These are phyloP conservation scores for Pteromalus puparum DNA, from an alignment of 1,140 invertebrate species.

Conservation along the genomic window DNA sequence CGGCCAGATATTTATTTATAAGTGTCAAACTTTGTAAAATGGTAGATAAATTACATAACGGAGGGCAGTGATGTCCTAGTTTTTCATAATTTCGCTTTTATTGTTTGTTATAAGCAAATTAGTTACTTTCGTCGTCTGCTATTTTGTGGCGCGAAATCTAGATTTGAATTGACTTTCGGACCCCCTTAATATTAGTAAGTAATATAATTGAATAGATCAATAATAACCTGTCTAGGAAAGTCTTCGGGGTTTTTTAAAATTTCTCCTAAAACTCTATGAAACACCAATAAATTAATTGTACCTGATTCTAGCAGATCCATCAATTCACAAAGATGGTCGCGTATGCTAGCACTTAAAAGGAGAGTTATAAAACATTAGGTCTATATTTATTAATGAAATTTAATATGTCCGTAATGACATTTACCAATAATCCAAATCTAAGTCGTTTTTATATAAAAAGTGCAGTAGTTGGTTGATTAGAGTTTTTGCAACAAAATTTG, in stretches of 20 bases:
- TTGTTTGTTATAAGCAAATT: too few relatives aligned
- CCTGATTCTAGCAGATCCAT: constrained; percentile 77
- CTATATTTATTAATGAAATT: not conserved
- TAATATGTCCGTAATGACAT: not conserved
- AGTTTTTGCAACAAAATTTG: constrained; percentile 80
- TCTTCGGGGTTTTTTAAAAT: constrained; percentile 73
- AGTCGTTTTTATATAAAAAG: constrained; percentile 79
- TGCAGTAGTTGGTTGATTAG: constrained; percentile 81
- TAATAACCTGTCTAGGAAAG: constrained; percentile 70
- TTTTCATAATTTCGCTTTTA: too few relatives aligned
- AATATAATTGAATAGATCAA: constrained; percentile 28
- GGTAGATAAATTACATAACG: too few relatives aligned
- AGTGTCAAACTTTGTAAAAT: too few relatives aligned
- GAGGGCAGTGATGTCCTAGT: too few relatives aligned
- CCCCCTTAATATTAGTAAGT: too few relatives aligned
- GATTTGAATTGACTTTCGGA: too few relatives aligned
- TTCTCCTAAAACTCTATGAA: constrained; percentile 76
- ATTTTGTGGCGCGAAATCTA: too few relatives aligned
- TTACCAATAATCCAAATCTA: constrained; percentile 70
- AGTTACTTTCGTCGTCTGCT: too few relatives aligned
- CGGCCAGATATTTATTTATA: too few relatives aligned
- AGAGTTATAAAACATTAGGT: constrained; percentile 45
- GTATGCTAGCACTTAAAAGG: constrained; percentile 67
- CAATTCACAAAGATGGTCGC: constrained; percentile 77
- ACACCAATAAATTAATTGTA: constrained; percentile 79